Evolutionary conservation across 1,140 invertebrate species (phyloP).

Genomic region (Aphaenogaster ashmeadi): DNA sequence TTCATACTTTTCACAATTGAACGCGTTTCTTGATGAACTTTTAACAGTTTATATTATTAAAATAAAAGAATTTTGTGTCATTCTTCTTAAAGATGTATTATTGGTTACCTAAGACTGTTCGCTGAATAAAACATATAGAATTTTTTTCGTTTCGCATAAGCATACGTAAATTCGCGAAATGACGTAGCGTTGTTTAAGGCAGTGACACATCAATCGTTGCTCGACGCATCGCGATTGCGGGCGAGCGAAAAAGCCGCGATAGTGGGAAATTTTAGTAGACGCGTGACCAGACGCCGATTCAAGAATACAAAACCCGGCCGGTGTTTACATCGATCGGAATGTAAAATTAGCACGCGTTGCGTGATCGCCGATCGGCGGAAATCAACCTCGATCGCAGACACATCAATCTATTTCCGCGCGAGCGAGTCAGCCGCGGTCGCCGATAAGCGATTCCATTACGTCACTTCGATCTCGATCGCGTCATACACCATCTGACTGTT

Average conservation of each 20-base stretch:
- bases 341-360: slow-evolving; percentile 19
- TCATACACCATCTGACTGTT: slow-evolving; percentile 45
- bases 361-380: neutral
- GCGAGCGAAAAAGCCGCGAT: neutral
- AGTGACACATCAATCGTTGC: neutral
- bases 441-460: slow-evolving; percentile 59
- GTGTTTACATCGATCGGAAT: slow-evolving; percentile 21
- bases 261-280: slow-evolving; percentile 26
- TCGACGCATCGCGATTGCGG: neutral
- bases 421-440: neutral
- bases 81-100: neutral
- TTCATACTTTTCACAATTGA: neutral
- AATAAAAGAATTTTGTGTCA: neutral
- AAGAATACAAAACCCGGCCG: slow-evolving; percentile 4
- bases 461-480: slow-evolving; percentile 49
- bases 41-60: neutral
- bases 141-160: neutral
- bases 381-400: slow-evolving; percentile 9
- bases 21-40: neutral
- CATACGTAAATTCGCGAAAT: neutral
- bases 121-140: neutral
- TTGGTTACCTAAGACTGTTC: neutral
- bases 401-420: slow-evolving; percentile 40
- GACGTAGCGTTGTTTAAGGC: neutral
- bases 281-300: neutral